Evolutionary conservation across 2,888 invertebrate genomes (phyloP).

Genomic region (Drosophila conformis): DNA sequence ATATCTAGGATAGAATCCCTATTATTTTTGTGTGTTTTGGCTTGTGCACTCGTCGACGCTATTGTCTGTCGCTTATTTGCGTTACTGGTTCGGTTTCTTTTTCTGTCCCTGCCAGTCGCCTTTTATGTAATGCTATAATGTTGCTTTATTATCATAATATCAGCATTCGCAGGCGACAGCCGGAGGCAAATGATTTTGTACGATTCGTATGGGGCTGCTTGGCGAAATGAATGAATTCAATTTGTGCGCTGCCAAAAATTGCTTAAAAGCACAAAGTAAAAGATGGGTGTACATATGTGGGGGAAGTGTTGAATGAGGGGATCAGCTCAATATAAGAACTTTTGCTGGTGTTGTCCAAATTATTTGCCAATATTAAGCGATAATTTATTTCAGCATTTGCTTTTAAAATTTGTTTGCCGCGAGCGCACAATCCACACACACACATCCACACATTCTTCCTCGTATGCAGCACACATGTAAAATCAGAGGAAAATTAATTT

Average conservation of each 20-base stretch:
- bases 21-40: conserved; percentile 17
- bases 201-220: conserved; percentile 37
- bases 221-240: conserved; percentile 67
- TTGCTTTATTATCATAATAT: conserved; percentile 79
- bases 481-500: conserved; percentile 77
- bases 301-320: neutral
- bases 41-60: conserved; percentile 8
- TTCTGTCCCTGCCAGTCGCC: conserved; percentile 27
- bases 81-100: conserved; percentile 8
- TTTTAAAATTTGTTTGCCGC: conserved; percentile 69
- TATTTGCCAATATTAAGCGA: conserved; percentile 76
- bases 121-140: conserved; percentile 65
- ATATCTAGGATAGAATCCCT: conserved; percentile 19
- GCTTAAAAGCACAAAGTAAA: conserved; percentile 33
- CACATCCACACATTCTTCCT: conserved; percentile 1
- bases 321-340: conserved; percentile 25
- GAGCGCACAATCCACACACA: conserved; percentile 54
- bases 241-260: conserved; percentile 55
- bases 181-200: conserved; percentile 42
- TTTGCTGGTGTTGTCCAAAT: conserved; percentile 50
- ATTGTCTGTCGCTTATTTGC: conserved; percentile 34
- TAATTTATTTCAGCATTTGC: conserved; percentile 74
- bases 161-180: conserved; percentile 50
- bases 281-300: neutral
- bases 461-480: conserved; percentile 49